Evolutionary conservation across 2,113 vertebrate genomes (phyloP).

Genomic region (Gallinago undulata): DNA sequence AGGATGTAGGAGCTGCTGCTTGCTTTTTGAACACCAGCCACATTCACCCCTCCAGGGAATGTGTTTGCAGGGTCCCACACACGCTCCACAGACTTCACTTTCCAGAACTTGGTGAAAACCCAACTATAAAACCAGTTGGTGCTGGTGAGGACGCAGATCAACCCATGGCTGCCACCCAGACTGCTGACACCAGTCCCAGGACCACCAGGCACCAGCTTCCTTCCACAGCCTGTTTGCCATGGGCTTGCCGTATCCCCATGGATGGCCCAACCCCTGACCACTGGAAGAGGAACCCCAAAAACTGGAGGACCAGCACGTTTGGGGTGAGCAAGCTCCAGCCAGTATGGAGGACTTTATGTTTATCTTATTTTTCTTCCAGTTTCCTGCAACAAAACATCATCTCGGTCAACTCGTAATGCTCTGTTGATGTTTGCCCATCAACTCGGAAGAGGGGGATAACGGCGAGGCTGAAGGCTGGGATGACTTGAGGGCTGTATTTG

Average conservation of each 20-base stretch:
- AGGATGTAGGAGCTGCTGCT: neutral
- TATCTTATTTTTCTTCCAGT: neutral
- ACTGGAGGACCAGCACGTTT: neutral
- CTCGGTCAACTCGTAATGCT: no score
- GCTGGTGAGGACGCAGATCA: neutral
- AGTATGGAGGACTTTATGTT: neutral
- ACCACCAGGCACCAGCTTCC: neutral
- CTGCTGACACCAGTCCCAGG: rapidly evolving
- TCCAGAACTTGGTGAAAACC: rapidly evolving
- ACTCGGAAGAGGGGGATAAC: neutral
- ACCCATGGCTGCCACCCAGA: neutral
- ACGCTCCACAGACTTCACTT: rapidly evolving
- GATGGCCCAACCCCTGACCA: neutral
- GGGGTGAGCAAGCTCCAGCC: neutral
- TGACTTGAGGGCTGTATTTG: neutral
- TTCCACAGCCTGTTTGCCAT: neutral
- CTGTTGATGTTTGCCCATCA: no score
- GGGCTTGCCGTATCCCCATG: rapidly evolving
- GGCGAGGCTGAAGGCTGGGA: rapidly evolving
- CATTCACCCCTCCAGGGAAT: rapidly evolving
- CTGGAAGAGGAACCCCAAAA: neutral
- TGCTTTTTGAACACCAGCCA: rapidly evolving
- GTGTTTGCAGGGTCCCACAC: rapidly evolving
- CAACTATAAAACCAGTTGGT: neutral
- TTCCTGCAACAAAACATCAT: neutral